Conservation (phyloP, 2,797 vertebrate species). For the Picus viridis region DNA sequence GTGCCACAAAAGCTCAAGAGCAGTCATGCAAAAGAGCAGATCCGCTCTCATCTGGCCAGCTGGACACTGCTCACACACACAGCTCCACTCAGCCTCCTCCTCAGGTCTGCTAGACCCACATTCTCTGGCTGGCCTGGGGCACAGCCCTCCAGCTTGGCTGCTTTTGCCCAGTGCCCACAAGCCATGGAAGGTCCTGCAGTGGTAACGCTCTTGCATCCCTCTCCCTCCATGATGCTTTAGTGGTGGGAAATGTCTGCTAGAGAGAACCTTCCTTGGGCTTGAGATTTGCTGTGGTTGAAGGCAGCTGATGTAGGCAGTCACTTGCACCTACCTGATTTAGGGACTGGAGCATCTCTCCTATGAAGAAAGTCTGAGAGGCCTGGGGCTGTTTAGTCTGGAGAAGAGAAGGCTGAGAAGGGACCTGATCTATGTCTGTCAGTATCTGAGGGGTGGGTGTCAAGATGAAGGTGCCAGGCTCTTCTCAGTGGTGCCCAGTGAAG, state of each 20-base stretch:
- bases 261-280: neutral
- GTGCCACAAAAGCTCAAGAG: neutral
- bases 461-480: too few relatives aligned
- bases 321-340: neutral
- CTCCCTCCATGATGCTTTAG: neutral
- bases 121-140: neutral
- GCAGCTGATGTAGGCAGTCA: neutral
- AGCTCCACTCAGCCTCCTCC: neutral
- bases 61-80: neutral
- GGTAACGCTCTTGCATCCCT: neutral
- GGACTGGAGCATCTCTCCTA: too few relatives aligned
- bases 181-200: neutral
- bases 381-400: too few relatives aligned
- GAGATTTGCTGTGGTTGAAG: neutral
- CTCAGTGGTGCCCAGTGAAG: too few relatives aligned
- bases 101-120: neutral
- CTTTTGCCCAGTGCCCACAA: accelerated
- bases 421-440: too few relatives aligned
- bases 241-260: neutral
- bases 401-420: too few relatives aligned
- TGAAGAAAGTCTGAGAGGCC: too few relatives aligned
- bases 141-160: neutral
- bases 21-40: neutral
- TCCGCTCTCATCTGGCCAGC: neutral
- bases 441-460: too few relatives aligned